These are phyloP conservation scores for Euschistus heros DNA, from an alignment of 1,140 invertebrate species.

Conservation along the genomic window DNA sequence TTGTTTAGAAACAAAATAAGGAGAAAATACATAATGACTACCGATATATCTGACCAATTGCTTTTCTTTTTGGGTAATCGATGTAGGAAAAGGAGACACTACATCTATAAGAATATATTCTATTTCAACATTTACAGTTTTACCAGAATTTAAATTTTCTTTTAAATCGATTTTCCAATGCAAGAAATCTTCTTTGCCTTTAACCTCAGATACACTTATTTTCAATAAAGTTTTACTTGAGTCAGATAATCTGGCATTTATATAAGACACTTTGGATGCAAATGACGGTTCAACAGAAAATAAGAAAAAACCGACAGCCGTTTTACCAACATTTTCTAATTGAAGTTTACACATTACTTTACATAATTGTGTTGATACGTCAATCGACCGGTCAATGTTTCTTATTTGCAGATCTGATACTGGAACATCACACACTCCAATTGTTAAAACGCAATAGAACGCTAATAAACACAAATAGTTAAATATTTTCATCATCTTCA, in stretches of 20 bases:
- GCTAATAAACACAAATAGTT: too few species aligned
- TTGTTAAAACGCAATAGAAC: too few species aligned
- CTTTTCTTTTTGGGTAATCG: slow-evolving; percentile 85
- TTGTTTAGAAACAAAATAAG: slow-evolving; percentile 68
- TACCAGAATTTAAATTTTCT: slow-evolving; percentile 45
- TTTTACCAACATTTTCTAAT: slow-evolving; percentile 68
- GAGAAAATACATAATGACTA: slow-evolving; percentile 73
- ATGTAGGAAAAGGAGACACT: slow-evolving; percentile 68
- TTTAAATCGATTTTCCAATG: slow-evolving; percentile 52
- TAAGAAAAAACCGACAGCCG: slow-evolving; percentile 54
- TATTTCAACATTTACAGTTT: slow-evolving; percentile 49
- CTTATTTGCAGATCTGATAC: slow-evolving; percentile 51
- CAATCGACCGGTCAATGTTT: slow-evolving; percentile 75
- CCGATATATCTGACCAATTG: slow-evolving; percentile 81
- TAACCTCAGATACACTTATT: slow-evolving; percentile 43
- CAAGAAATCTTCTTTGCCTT: slow-evolving; percentile 30
- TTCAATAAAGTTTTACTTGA: slow-evolving; percentile 50
- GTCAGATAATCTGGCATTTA: slow-evolving; percentile 52
- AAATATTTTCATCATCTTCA: too few species aligned
- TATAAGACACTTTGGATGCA: slow-evolving; percentile 56
- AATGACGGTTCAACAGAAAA: slow-evolving; percentile 55
- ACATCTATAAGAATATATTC: slow-evolving; percentile 67
- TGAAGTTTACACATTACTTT: slow-evolving; percentile 69
- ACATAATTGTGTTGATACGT: slow-evolving; percentile 77
- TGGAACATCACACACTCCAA: too few species aligned